Conservation (phyloP, 2,888 invertebrate genomes). For the Apeira syringaria region DNA sequence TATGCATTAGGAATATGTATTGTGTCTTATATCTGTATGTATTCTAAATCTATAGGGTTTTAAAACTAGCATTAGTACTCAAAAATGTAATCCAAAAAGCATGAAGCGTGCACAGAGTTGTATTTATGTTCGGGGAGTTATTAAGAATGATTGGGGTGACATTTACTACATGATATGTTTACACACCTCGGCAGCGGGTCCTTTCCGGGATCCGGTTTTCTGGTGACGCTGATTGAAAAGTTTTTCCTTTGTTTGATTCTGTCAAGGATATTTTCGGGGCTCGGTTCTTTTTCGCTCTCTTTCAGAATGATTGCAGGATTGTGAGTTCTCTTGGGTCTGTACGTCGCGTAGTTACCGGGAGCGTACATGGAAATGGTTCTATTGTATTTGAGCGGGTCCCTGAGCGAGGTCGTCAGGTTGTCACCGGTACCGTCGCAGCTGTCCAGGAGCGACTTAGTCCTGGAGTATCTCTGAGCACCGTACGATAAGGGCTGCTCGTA, state of each 20-base stretch:
- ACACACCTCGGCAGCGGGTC: constrained; percentile 77
- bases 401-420: constrained; percentile 48
- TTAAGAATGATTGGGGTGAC: constrained; percentile 76
- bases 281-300: constrained; percentile 77
- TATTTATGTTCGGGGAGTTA: constrained; percentile 72
- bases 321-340: constrained; percentile 73
- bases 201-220: constrained; percentile 71
- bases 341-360: constrained; percentile 78
- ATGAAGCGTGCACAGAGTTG: constrained; percentile 79
- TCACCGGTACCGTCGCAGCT: constrained; percentile 62
- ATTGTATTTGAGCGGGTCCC: constrained; percentile 71
- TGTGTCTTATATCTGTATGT: constrained; percentile 37
- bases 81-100: constrained; percentile 74
- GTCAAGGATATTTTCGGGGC: constrained; percentile 77
- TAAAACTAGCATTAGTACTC: constrained; percentile 76
- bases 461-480: constrained; percentile 65
- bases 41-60: constrained; percentile 51
- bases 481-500: constrained; percentile 70
- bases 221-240: constrained; percentile 75
- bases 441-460: constrained; percentile 75
- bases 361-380: constrained; percentile 77
- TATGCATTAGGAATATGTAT: constrained; percentile 36
- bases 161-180: constrained; percentile 59
- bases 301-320: constrained; percentile 79
- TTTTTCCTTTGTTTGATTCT: constrained; percentile 79